Base-by-base conservation (phyloP, 2,113 vertebrate species). In the Tetrao urogallus region DNA sequence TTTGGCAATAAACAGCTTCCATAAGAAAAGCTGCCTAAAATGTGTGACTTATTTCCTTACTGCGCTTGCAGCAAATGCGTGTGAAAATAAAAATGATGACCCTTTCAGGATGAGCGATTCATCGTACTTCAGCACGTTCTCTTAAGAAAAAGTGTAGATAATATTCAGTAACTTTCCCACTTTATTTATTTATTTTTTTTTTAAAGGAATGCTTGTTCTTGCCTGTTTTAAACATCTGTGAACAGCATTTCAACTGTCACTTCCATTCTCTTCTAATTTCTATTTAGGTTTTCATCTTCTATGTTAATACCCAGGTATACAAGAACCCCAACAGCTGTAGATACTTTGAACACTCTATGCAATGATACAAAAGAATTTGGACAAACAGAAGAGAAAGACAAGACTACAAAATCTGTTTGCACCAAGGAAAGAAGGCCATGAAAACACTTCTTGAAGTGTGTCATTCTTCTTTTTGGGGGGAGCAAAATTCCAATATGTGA, bases 1-100 rank as follows among this genome's bases (percentile, higher is more conserved):
- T 84, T 93, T 57, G 61, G 61, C 36, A 86, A 90, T 52, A 77
- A 92, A 91, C 18, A 91, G 20, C 52, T 75, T 72, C 27, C n/a
- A 52, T 57, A 50, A 65, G 72, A 89, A 86, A 71, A 57, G 48
- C 38, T 86, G 81, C 65, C 60, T 47, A 65, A 93, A 84, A 86
- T 72, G 75, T 2, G 2, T 45, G 69, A 79, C 4, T 34, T 27
- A 38, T 78, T 74, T 88, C 71, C 36, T 72, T 67, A 52, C 38
- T 54, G 20, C 43, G 69, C 9, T 91, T 75, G 16, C 30, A 91
- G 22, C 42, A 72, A 81, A 75, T 4, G 3, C n/a, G 71, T 1
- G 13, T 52, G n/a, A 91, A 89, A 93, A 81, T 34, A 7, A 94
- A 89, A 93, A 89, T 5, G 3, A 93, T 0, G 2, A 92, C 25